Conservation (phyloP, 1,140 invertebrate species). For the Brachionus koreanus region DNA sequence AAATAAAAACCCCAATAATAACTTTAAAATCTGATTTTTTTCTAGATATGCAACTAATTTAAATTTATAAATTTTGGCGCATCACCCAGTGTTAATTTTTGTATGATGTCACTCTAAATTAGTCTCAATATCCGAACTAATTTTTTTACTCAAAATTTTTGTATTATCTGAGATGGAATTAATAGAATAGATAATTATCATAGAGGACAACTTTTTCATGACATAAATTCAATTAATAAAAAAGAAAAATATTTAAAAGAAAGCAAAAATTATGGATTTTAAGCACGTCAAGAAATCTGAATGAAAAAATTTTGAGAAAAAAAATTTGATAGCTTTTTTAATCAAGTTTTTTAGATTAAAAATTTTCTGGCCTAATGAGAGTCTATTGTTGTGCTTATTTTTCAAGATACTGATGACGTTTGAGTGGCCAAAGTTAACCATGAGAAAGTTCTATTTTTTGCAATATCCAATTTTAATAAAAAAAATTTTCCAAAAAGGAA, state of each 20-base stretch:
- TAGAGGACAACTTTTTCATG: not conserved
- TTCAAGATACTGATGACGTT: not conserved
- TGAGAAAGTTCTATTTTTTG: not conserved
- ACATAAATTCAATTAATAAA: conserved; percentile 15
- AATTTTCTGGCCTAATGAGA: not conserved
- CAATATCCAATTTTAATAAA: not conserved
- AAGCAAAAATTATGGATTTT: not conserved
- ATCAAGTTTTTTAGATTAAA: not conserved
- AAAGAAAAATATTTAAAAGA: not conserved
- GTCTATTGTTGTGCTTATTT: not conserved
- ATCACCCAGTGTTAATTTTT: not conserved
- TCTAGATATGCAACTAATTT: not conserved
- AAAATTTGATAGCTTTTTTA: not conserved
- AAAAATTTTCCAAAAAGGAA: not conserved
- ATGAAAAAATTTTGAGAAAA: not conserved
- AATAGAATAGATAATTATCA: conserved; percentile 14
- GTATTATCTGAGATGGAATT: not conserved
- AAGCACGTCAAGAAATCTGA: not conserved
- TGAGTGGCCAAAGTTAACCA: not conserved
- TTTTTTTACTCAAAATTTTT: not conserved
- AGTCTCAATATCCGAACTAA: not conserved
- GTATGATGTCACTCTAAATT: not conserved
- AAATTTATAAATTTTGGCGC: not conserved
- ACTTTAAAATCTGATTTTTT: not conserved
- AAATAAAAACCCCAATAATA: conserved; percentile 7